Evolutionary conservation across 1,140 invertebrate species (phyloP), one percentile per base, ranked within the genome.

Genomic region (Cyclargus thomasi): DNA sequence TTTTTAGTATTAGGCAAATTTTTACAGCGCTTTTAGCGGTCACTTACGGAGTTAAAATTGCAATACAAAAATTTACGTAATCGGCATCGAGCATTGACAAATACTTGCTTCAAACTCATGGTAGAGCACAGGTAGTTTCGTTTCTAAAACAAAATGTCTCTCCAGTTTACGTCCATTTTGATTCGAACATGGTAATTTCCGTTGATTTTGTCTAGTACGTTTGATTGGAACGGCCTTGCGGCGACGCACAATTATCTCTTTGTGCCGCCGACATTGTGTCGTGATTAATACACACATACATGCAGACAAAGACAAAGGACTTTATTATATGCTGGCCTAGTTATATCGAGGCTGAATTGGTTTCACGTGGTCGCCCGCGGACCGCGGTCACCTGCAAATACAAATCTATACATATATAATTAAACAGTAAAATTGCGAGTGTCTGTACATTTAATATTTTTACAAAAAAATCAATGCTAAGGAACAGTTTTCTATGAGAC

Each of bases 181-280:
- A 47, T 47, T 16, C 14, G 11, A 8, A 14, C 39, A 18, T 20
- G 20, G 64, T 64, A 36, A 62, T 64, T 72, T 69, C 70, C 5
- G 18, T 63, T 64, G 67, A 69, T 69, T 69, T 72, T 67, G 67
- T 69, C 64, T 65, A 23, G 65, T 65, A 67, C 67, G 64, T 75
- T 67, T 70, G 67, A 71, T 70, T 69, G 70, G 68, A 64, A 64
- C 65, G 67, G 64, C 73, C 71, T 72, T 68, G 70, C 59, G 1
- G 8, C 62, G 67, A 68, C 67, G 55, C 67, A 72, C 67, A 69
- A 71, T 76, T 76, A 74, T 64, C 62, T 70, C 72, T 74, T 72
- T 76, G 71, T 73, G 67, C 65, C 64, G 35, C 21, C 59, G 57
- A n/a, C 62, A 36, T 53, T 57, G 69, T 65, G 62, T 20, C 5